Percentiles rank a stretch among this genome's conserved stretches.
Conservation (phyloP, 2,797 vertebrate genomes). For the Remorina albescens region DNA sequence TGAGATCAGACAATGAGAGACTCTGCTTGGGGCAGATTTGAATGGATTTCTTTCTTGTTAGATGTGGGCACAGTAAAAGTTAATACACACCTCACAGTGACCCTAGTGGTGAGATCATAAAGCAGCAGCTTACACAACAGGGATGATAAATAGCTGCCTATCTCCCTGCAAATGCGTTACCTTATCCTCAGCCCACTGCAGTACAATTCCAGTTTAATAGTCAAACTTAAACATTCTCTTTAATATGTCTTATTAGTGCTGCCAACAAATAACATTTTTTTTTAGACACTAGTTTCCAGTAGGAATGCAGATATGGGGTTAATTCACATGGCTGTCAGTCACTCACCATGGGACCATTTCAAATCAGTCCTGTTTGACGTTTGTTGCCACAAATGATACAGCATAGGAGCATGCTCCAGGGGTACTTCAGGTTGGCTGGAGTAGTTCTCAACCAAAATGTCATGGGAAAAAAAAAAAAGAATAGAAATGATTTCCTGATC, state of each 20-base stretch:
- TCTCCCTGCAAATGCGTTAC: conserved; percentile 39
- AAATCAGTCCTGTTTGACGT: conserved; percentile 66
- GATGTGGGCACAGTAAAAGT: conserved; percentile 62
- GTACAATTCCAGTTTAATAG: conserved; percentile 53
- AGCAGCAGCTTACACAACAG: conserved; percentile 62
- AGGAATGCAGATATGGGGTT: conserved; percentile 62
- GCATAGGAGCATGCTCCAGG: conserved; percentile 66
- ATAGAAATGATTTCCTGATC: conserved; percentile 72
- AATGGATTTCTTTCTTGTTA: conserved; percentile 65
- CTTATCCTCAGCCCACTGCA: conserved; percentile 19
- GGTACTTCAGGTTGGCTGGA: conserved; percentile 73
- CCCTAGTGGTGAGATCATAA: conserved; percentile 54
- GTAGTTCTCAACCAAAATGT: conserved; percentile 70
- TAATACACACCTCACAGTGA: conserved; percentile 56
- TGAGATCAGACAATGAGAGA: conserved; percentile 39
- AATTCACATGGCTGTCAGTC: conserved; percentile 71
- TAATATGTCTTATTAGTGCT: conserved; percentile 51
- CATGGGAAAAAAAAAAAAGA: too few species aligned
- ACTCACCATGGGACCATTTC: conserved; percentile 60
- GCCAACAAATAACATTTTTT: conserved; percentile 71
- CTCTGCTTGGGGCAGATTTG: conserved; percentile 56
- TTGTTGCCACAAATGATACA: conserved; percentile 74
- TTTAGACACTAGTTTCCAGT: conserved; percentile 48
- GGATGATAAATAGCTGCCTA: conserved; percentile 58
- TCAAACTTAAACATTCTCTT: conserved; percentile 61